Evolutionary conservation across 2,113 vertebrate species (phyloP).

Genomic region (Campylomormyrus numenius): DNA sequence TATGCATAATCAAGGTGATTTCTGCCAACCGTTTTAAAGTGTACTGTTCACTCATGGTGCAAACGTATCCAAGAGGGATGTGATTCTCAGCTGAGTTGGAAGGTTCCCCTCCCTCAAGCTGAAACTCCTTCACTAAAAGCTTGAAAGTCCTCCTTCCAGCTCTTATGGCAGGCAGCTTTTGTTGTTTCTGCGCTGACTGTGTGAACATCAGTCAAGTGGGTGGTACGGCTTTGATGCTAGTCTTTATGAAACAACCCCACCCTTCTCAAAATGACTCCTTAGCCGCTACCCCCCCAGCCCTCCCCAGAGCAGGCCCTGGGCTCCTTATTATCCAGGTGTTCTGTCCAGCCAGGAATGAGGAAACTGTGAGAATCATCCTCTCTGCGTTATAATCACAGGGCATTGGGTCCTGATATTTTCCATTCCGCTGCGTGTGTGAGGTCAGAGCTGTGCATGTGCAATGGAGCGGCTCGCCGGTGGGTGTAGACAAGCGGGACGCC

Average conservation of each 20-base stretch:
- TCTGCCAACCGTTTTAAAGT: neutral
- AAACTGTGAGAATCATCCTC: neutral
- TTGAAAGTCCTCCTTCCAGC: neutral
- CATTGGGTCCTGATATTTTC: neutral
- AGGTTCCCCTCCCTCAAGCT: neutral
- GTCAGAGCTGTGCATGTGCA: too few relatives aligned
- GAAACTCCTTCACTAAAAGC: neutral
- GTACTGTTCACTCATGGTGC: neutral
- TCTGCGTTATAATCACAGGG: neutral
- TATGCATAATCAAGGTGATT: neutral
- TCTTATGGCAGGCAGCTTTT: neutral
- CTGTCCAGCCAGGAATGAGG: neutral
- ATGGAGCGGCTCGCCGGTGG: neutral
- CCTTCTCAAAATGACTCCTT: neutral
- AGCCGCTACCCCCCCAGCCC: neutral
- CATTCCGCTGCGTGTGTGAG: neutral
- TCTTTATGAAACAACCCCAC: neutral
- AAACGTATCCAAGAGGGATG: neutral
- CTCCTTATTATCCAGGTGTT: neutral
- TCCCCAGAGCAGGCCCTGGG: neutral
- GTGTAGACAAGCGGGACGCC: neutral
- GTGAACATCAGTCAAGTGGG: neutral
- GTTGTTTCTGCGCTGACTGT: neutral
- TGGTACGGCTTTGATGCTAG: neutral
- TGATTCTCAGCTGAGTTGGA: neutral